Base-by-base conservation (phyloP, 2,797 vertebrate species). In the Capromys pilorides region DNA sequence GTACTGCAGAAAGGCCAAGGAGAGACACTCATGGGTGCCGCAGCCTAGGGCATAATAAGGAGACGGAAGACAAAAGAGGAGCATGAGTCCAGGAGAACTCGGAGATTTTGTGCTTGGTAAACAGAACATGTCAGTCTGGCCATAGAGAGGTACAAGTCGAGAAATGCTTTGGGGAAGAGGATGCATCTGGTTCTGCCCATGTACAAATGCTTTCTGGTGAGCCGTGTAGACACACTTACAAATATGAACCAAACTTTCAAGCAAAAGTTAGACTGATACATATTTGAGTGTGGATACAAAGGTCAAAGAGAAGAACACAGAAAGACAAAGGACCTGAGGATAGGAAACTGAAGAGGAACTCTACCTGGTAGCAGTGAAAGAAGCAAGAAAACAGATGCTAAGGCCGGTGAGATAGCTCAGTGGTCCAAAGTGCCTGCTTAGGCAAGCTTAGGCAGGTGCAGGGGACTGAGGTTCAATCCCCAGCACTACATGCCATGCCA, bases 271-370 rank as follows among this genome's bases (percentile, higher is more conserved):
- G 75, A 88, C 39, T 4, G 57, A 2, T 8, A 19, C 6, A 2
- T 75, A 24, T 31, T 39, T 73, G 13, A 1, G 21, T 66, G 33
- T 83, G 31, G 57, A 79, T 28, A 36, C 59, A 36, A 66, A 33
- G 57, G 10, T 45, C 69, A 69, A 83, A 92, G 79, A 86, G 49
- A 92, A 86, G 28, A 77, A 62, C n/a, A 28, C 12, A 82, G 73
- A 86, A 90, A 49, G 33, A 59, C 61, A 85, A 82, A 59, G 31
- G 9, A 1, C 26, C 18, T 54, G 6, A 19, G 45, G 36, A 75
- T n/a, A 10, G 5, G 81, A 82, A 75, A 11, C 59, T 26, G 8
- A 22, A 51, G 62, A 90, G 57, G 31, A 84, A 24, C 10, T 69
- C 24, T 21, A 21, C 19, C 31, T 39, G 22, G 36, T 31, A 45